phyloP scores from a whole-genome alignment of 2,888 invertebrate genomes.

The Tachina grossa region DNA sequence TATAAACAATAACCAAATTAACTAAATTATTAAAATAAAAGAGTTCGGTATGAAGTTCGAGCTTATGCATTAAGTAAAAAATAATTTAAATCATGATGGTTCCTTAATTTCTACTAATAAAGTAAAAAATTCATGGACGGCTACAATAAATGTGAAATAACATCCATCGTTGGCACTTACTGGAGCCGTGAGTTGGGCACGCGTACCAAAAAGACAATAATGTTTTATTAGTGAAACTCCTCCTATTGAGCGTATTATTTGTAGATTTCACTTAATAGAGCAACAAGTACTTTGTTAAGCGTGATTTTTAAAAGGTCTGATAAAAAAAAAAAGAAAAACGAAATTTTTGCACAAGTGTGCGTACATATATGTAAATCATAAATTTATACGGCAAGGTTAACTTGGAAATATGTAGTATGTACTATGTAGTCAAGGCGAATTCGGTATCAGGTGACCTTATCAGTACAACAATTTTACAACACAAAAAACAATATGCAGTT shows the following conservation, averaged over 20 bases:
- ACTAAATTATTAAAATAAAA: slow-evolving; percentile 32
- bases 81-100: slow-evolving; percentile 15
- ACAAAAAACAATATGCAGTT: no score
- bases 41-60: slow-evolving; percentile 34
- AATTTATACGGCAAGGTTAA: no score
- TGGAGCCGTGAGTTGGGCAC: slow-evolving; percentile 60
- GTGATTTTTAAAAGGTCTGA: background rate
- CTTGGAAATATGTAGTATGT: no score
- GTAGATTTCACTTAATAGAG: background rate
- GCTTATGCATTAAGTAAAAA: slow-evolving; percentile 14
- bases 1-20: slow-evolving; percentile 65
- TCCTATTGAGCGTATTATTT: slow-evolving; percentile 5
- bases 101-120: slow-evolving; percentile 40
- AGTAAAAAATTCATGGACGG: slow-evolving; percentile 3
- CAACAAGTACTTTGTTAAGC: background rate
- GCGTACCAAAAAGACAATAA: slow-evolving; percentile 47
- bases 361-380: no score
- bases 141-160: slow-evolving; percentile 40
- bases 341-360: no score
- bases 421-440: no score
- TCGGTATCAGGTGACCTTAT: no score
- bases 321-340: no score
- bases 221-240: slow-evolving; percentile 6
- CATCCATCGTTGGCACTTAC: slow-evolving; percentile 45
- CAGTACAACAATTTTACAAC: no score